These are phyloP conservation scores for Prosapia bicincta DNA, from an alignment of 2,888 invertebrate genomes.

Conservation along the genomic window DNA sequence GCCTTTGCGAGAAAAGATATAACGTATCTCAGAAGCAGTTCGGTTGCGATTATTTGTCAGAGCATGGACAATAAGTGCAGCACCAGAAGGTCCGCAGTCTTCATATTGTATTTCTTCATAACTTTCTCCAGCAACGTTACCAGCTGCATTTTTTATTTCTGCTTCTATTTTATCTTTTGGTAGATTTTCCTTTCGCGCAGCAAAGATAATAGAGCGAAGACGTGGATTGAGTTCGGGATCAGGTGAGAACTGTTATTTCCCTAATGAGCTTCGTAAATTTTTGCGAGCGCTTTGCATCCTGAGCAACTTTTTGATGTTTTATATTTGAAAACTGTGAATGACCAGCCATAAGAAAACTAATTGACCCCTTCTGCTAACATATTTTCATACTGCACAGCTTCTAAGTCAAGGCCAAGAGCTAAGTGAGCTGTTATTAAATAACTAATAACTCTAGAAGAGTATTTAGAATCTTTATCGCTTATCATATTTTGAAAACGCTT, in stretches of 20 bases:
- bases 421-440: too few species aligned
- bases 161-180: conserved; percentile 10
- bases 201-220: background rate
- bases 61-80: conserved; percentile 10
- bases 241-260: conserved; percentile 7
- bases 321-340: too few species aligned
- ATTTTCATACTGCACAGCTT: too few species aligned
- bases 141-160: conserved; percentile 4
- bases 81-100: conserved; percentile 9
- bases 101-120: conserved; percentile 10
- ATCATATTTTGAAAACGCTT: too few species aligned
- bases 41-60: conserved; percentile 14
- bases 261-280: conserved; percentile 7
- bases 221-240: conserved; percentile 13
- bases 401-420: too few species aligned
- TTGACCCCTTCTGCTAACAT: too few species aligned
- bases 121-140: background rate
- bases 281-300: conserved; percentile 8
- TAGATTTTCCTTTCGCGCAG: conserved; percentile 10
- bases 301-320: conserved; percentile 7
- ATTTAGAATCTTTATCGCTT: too few species aligned
- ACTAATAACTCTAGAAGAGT: too few species aligned
- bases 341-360: too few species aligned
- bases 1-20: conserved; percentile 5
- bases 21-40: conserved; percentile 7